Evolutionary conservation across 37 sponge, comb jelly and placozoan genomes (phyloP).

Genomic region (Crambe crambe): DNA sequence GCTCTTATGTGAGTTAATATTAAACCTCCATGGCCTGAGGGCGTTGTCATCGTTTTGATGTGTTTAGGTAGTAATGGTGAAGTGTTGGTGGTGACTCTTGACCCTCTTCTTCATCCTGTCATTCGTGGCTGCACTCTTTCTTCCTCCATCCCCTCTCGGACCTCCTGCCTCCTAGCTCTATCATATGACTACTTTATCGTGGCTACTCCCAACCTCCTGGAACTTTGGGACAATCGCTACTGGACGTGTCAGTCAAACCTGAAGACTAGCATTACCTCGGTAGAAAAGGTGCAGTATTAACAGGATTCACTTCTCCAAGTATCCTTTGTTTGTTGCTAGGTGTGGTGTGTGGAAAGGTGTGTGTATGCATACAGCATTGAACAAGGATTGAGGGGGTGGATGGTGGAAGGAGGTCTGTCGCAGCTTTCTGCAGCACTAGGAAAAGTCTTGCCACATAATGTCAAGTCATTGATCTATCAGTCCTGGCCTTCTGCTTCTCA

Average conservation of each 20-base stretch:
- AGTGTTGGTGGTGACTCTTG: neutral
- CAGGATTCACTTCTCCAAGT: neutral
- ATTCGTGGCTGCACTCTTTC: neutral
- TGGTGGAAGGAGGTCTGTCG: neutral
- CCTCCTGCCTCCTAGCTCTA: neutral
- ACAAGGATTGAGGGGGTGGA: neutral
- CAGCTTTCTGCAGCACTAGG: constrained; percentile 7
- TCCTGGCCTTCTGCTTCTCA: neutral
- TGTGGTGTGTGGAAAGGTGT: neutral
- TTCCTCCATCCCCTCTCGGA: neutral
- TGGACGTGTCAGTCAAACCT: constrained; percentile 5
- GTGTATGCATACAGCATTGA: neutral
- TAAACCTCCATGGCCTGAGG: too few relatives aligned
- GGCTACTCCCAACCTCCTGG: neutral
- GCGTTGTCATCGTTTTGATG: too few relatives aligned
- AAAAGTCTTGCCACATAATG: neutral
- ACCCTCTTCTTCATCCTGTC: neutral
- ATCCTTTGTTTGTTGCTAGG: neutral
- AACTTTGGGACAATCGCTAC: constrained; percentile 4
- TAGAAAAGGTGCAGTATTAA: too few relatives aligned
- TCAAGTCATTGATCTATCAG: neutral
- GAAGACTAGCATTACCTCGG: neutral
- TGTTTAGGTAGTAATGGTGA: neutral
- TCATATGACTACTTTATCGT: constrained; percentile 10
- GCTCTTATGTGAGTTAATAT: neutral